phyloP scores from a whole-genome alignment of 2,113 vertebrate species.

The Elgaria multicarinata region DNA sequence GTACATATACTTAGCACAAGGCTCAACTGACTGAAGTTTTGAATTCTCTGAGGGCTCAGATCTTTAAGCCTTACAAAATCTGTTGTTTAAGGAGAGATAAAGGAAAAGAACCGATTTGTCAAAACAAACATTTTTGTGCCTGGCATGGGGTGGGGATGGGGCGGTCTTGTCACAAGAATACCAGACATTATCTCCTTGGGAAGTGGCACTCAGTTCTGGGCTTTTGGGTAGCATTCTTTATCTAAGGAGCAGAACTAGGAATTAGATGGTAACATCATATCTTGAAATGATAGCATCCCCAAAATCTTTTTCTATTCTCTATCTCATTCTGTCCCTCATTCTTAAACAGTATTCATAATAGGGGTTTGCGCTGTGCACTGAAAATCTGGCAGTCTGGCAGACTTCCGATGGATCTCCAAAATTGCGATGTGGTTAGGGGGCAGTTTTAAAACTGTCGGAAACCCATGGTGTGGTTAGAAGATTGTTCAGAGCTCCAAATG shows the following conservation, averaged over 20 bases:
- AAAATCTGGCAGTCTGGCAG: too few relatives aligned
- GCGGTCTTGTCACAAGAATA: constrained; percentile 55
- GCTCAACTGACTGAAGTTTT: constrained; percentile 70
- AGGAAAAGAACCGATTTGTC: constrained; percentile 72
- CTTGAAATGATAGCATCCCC: constrained; percentile 68
- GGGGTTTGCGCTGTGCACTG: too few relatives aligned
- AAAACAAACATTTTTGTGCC: constrained; percentile 68
- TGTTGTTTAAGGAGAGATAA: constrained; percentile 72
- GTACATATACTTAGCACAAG: constrained; percentile 66
- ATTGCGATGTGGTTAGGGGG: too few relatives aligned
- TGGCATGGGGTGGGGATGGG: background rate
- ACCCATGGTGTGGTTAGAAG: too few relatives aligned
- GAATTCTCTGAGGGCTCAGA: constrained; percentile 72
- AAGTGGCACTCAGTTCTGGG: constrained; percentile 61
- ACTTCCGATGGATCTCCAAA: too few relatives aligned
- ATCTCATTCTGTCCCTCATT: constrained; percentile 39
- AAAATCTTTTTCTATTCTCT: constrained; percentile 56
- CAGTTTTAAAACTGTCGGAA: too few relatives aligned
- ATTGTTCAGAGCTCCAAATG: too few relatives aligned
- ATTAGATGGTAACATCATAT: constrained; percentile 53
- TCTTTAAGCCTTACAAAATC: constrained; percentile 68
- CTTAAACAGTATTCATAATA: constrained; percentile 68
- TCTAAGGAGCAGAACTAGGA: constrained; percentile 63
- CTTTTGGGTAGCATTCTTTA: constrained; percentile 61
- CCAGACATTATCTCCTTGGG: constrained; percentile 69